Evolutionary conservation across 2,888 invertebrate genomes (phyloP), one percentile per base, ranked within the genome.

Genomic region (Callyntrura guangdongensis): DNA sequence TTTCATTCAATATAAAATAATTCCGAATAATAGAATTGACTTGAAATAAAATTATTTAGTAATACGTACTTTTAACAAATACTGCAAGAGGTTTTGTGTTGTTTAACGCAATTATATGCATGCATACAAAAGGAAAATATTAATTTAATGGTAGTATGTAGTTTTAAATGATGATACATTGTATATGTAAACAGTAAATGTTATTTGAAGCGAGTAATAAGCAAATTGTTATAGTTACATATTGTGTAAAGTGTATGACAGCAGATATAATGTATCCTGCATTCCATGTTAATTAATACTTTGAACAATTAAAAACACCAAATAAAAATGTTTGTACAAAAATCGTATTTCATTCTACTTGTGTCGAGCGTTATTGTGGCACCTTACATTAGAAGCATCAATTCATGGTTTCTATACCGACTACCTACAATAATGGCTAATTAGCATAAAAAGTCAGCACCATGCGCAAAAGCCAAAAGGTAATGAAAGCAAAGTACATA

Each of bases 271-370:
- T 36, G 83, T 83, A 86, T 72, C 56, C 69, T 85, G 86, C 90
- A 90, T 90, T 90, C 90, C 90, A 86, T 90, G 90, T 90, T 90
- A 86, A 90, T 90, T 90, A 90, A 45, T 90, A 90, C 90, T 90
- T 90, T 90, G 90, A 90, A 72, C 79, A 85, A 86, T 84, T 89
- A 67, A 85, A 81, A 90, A 90, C 90, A 90, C 81, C 79, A 86
- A 88, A 90, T 90, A 90, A 90, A 90, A 84, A 89, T 72, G 90
- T 90, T 90, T 90, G 86, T 90, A 86, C 59, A 86, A 90, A 90
- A 81, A 81, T 27, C 74, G 74, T 9, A 77, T 36, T 36, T 36
- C 36, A 36, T 4, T 36, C 2, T 36, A n/a, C 36, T 36, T 6
- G 6, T 36, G 36, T 36, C 11, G 12, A 17, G 17, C 0, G 11